A percentile compares a stretch with the other conserved stretches of the same genome.
Evolutionary conservation across 1,140 invertebrate species (phyloP).

Genomic region (Geopemphigus sp.): DNA sequence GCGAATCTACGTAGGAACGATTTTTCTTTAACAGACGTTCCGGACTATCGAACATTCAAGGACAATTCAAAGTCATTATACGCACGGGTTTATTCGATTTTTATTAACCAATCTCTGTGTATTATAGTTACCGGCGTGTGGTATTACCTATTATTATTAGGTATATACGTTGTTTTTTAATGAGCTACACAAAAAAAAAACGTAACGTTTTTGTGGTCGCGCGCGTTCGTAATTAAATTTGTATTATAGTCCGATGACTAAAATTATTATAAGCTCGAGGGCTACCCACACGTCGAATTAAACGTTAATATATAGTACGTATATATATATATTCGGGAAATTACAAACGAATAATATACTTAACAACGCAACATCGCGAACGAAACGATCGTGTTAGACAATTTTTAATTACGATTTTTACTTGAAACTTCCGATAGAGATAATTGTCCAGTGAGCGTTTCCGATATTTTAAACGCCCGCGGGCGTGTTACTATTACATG

Average conservation of each 20-base stretch:
- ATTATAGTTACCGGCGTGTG: too few relatives aligned
- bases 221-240: slow-evolving; percentile 3
- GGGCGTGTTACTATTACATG: too few relatives aligned
- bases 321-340: too few relatives aligned
- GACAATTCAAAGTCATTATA: slow-evolving; percentile 34
- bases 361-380: too few relatives aligned
- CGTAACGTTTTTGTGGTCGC: background rate
- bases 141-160: background rate
- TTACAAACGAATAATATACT: too few relatives aligned
- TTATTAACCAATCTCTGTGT: background rate
- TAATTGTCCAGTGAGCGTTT: too few relatives aligned
- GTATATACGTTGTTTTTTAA: background rate
- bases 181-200: background rate
- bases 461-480: too few relatives aligned
- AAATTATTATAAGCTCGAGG: background rate
- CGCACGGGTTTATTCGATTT: background rate
- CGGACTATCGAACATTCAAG: slow-evolving; percentile 16
- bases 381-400: too few relatives aligned
- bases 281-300: background rate
- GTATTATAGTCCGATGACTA: background rate
- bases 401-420: too few relatives aligned
- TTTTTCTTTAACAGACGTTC: background rate
- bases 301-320: background rate
- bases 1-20: background rate
- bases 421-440: too few relatives aligned